Percentiles rank a stretch among this genome's conserved stretches.
Evolutionary conservation across 2,888 invertebrate species (phyloP).

Genomic region (Temnothorax ravouxi): DNA sequence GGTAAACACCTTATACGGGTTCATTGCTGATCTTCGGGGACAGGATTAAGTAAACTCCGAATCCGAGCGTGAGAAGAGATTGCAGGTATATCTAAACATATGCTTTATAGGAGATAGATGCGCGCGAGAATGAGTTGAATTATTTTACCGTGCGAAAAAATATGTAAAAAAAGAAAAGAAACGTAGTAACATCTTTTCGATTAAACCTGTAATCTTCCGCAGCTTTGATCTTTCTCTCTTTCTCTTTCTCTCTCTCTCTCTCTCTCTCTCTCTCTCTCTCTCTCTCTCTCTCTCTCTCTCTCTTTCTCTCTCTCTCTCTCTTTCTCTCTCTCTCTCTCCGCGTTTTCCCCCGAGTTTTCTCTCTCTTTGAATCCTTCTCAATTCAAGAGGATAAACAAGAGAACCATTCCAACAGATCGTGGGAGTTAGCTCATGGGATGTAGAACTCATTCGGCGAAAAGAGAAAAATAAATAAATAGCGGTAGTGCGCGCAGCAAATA

Average conservation of each 20-base stretch:
- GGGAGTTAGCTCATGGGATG: background rate
- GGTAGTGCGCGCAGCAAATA: slow-evolving; percentile 22
- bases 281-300: no score
- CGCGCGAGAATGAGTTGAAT: background rate
- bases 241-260: background rate
- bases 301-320: background rate
- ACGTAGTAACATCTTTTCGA: background rate
- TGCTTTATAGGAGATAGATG: background rate
- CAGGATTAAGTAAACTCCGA: background rate
- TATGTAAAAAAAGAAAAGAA: background rate
- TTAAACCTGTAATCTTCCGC: slow-evolving; percentile 12
- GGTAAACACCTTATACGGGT: background rate
- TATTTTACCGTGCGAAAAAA: background rate
- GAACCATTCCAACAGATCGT: background rate
- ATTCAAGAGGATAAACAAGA: slow-evolving; percentile 23
- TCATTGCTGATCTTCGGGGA: background rate
- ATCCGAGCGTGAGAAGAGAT: background rate
- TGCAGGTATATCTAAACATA: background rate
- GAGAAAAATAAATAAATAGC: slow-evolving; percentile 4
- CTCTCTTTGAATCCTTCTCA: background rate
- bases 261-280: background rate
- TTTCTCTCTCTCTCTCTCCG: background rate
- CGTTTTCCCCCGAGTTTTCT: background rate
- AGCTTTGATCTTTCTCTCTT: background rate
- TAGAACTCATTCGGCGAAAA: background rate